Evolutionary conservation across 2,797 vertebrate genomes (phyloP).

Genomic region (Mormyrops attenuatus): DNA sequence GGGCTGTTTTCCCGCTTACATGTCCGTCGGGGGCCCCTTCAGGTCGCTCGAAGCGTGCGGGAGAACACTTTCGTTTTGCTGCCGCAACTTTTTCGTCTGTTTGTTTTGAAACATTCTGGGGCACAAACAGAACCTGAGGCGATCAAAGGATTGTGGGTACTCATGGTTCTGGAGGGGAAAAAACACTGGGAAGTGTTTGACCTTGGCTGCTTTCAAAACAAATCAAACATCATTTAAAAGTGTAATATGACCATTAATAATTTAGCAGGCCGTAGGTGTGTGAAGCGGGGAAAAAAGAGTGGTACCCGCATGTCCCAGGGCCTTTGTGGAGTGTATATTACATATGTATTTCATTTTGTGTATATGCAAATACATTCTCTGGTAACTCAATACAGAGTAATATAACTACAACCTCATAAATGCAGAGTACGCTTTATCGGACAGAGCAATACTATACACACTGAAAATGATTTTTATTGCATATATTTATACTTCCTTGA

Average conservation of each 20-base stretch:
- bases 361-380: not conserved
- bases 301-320: not conserved
- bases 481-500: not conserved
- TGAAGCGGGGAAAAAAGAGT: not conserved
- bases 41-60: not conserved
- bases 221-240: slow-evolving; percentile 11
- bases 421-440: not conserved
- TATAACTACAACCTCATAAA: not conserved
- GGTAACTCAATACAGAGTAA: not conserved
- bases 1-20: not conserved
- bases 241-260: not conserved
- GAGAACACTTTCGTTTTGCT: not conserved
- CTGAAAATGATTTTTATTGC: not conserved
- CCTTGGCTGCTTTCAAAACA: slow-evolving; percentile 14
- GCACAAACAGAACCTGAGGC: not conserved
- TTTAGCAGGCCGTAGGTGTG: not conserved
- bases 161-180: not conserved
- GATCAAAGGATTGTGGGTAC: not conserved
- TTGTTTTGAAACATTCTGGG: not conserved
- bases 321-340: not conserved
- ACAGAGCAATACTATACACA: not conserved
- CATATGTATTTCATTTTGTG: not conserved
- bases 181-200: not conserved
- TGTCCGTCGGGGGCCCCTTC: not conserved
- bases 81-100: not conserved